Conservation (phyloP, 2,888 invertebrate species). For the Onthophagus sagittarius region DNA sequence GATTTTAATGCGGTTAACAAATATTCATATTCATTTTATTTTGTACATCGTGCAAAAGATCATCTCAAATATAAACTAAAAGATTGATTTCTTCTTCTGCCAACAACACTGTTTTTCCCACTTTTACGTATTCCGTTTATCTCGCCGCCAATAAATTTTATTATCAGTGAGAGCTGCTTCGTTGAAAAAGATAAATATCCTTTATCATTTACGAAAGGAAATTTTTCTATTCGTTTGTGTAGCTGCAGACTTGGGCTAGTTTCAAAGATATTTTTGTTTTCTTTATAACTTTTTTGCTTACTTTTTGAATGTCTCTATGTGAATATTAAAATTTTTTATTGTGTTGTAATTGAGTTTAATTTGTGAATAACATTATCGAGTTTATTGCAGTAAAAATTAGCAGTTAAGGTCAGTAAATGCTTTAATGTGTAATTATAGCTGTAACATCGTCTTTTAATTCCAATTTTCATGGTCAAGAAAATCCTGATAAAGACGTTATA, state of each 20-base stretch:
- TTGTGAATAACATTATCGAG: too few relatives aligned
- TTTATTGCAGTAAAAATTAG: too few relatives aligned
- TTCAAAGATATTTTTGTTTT: neutral
- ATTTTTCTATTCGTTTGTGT: neutral
- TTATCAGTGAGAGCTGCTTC: neutral
- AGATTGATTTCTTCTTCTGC: neutral
- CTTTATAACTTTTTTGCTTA: neutral
- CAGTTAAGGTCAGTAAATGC: too few relatives aligned
- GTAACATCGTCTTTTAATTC: too few relatives aligned
- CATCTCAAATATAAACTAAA: neutral
- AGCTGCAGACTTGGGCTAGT: neutral
- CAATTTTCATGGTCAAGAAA: too few relatives aligned
- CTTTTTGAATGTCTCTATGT: too few relatives aligned
- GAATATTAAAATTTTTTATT: too few relatives aligned
- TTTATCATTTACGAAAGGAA: neutral
- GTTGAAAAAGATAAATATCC: neutral
- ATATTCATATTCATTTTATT: too few relatives aligned
- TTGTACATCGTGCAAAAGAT: neutral
- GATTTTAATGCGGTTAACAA: neutral
- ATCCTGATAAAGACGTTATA: too few relatives aligned
- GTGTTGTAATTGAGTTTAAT: too few relatives aligned
- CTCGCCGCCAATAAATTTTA: neutral
- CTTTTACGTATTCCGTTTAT: neutral
- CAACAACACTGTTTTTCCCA: neutral
- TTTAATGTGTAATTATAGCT: too few relatives aligned